These are phyloP conservation scores for Chaetura pelagica DNA, from an alignment of 2,113 vertebrate genomes.

Conservation along the genomic window DNA sequence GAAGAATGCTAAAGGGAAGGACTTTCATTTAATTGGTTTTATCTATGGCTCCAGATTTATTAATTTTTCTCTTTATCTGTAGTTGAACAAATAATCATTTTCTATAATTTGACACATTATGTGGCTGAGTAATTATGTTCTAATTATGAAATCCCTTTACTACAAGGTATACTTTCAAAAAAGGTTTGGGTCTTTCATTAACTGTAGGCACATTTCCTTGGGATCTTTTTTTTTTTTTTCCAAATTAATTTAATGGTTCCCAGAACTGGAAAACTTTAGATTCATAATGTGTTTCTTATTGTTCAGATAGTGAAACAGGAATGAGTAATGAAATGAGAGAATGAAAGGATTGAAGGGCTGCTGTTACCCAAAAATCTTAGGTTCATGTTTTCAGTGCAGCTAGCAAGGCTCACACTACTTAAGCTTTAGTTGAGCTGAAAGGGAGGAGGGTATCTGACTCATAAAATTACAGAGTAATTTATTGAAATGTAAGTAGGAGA, in stretches of 20 bases:
- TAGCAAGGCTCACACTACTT: background rate
- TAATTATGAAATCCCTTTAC: constrained; percentile 51
- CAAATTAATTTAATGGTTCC: background rate
- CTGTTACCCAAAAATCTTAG: background rate
- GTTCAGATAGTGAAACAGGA: background rate
- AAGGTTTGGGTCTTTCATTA: constrained; percentile 1
- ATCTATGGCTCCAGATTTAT: constrained; percentile 51
- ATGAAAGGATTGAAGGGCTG: background rate
- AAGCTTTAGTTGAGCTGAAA: constrained; percentile 4
- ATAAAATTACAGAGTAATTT: background rate
- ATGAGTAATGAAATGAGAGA: background rate
- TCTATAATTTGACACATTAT: constrained; percentile 51
- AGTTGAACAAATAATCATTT: constrained; percentile 55
- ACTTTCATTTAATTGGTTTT: constrained; percentile 54
- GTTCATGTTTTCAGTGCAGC: background rate
- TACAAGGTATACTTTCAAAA: constrained; percentile 13
- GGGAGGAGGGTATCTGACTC: background rate
- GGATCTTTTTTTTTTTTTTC: background rate
- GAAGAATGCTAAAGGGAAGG: constrained; percentile 32
- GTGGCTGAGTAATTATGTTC: constrained; percentile 43
- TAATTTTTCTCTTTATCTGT: constrained; percentile 41
- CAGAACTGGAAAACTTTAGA: background rate
- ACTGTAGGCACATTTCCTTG: background rate
- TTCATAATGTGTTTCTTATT: background rate
- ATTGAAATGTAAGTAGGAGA: background rate